Percentiles rank a stretch among this genome's conserved stretches.
Evolutionary conservation across 2,797 vertebrate species (phyloP).

Genomic region (Parauchenoglanis punctatus): DNA sequence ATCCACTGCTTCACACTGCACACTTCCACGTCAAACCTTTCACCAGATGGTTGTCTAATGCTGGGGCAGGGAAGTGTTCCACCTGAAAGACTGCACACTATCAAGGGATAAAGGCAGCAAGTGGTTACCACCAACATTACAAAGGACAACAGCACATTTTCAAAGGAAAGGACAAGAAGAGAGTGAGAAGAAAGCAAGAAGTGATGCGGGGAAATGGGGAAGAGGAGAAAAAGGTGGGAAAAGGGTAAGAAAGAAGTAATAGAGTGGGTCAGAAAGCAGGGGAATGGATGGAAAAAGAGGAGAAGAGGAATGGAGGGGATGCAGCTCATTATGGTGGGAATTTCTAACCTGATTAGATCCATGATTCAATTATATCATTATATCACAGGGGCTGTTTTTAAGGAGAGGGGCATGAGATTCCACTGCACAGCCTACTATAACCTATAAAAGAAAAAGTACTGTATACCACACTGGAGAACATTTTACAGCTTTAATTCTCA

Average conservation of each 20-base stretch:
- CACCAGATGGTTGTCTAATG: not conserved
- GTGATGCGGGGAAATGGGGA: not conserved
- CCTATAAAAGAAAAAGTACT: too few relatives aligned
- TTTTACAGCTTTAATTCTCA: not conserved
- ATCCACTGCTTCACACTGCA: not conserved
- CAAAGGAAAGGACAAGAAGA: not conserved
- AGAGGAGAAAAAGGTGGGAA: not conserved
- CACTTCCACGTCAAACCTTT: not conserved
- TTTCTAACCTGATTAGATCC: constrained; percentile 31
- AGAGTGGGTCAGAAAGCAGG: not conserved
- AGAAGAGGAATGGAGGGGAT: constrained; percentile 31
- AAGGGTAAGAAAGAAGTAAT: constrained; percentile 57
- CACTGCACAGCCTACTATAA: not conserved
- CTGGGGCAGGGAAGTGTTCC: not conserved
- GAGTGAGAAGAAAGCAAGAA: not conserved
- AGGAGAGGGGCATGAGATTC: not conserved
- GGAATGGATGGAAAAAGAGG: constrained; percentile 32
- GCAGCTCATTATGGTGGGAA: constrained; percentile 37
- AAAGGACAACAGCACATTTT: not conserved
- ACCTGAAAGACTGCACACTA: not conserved
- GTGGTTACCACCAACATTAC: not conserved
- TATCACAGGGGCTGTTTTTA: constrained; percentile 16
- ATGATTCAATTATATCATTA: constrained; percentile 59
- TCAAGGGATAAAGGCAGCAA: not conserved
- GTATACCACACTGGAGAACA: not conserved